A percentile compares a stretch with the other conserved stretches of the same genome.
phyloP scores from a whole-genome alignment of 2,113 vertebrate genomes.

The Pleuronectes platessa region DNA sequence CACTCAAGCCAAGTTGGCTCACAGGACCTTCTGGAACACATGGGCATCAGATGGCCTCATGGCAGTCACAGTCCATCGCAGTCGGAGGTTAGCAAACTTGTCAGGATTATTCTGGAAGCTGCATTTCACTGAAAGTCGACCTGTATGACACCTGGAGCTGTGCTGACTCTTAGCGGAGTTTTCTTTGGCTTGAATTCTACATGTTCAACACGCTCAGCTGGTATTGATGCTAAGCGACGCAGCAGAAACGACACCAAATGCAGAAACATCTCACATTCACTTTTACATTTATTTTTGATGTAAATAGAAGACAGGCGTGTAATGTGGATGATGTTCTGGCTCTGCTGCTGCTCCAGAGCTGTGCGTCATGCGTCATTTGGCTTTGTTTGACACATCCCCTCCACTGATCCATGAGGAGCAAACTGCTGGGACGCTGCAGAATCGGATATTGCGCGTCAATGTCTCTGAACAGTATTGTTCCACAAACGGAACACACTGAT shows the following conservation, averaged over 20 bases:
- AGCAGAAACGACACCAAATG: too few species aligned
- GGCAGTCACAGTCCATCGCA: neutral
- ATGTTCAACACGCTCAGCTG: neutral
- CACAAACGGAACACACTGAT: conserved; percentile 11
- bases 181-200: neutral
- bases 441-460: too few species aligned
- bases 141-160: neutral
- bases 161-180: neutral
- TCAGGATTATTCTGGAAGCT: neutral
- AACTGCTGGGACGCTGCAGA: too few species aligned
- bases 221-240: too few species aligned
- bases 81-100: neutral
- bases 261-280: too few species aligned
- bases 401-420: too few species aligned
- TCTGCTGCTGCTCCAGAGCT: neutral
- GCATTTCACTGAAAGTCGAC: neutral
- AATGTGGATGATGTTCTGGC: neutral
- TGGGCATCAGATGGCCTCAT: conserved; percentile 4
- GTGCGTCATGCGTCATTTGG: neutral
- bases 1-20: neutral
- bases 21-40: neutral
- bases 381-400: too few species aligned
- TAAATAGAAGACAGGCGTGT: neutral
- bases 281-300: neutral
- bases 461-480: neutral